Conservation (phyloP, 1,140 invertebrate species). For the Aphis craccivora region DNA sequence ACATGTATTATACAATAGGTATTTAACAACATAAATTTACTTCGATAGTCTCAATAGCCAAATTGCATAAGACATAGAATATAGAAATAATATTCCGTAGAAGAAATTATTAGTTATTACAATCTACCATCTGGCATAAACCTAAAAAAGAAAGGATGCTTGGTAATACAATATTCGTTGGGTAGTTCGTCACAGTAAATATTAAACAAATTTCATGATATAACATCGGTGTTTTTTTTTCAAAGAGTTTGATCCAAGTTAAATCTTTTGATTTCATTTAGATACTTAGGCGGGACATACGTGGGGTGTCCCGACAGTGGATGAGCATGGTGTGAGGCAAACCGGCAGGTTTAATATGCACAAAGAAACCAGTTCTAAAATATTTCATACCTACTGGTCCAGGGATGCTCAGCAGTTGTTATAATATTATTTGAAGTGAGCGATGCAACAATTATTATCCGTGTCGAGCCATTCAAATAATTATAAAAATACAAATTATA, state of each 20-base stretch:
- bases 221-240: conserved; percentile 25
- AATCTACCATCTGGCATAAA: background rate
- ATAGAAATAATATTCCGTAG: background rate
- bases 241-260: conserved; percentile 36
- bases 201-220: background rate
- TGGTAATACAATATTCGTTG: background rate
- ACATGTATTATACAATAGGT: background rate
- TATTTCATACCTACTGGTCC: conserved; percentile 58
- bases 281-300: conserved; percentile 29
- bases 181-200: conserved; percentile 28
- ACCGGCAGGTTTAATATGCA: conserved; percentile 58
- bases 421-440: conserved; percentile 35
- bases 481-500: background rate
- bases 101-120: background rate
- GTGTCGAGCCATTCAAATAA: background rate
- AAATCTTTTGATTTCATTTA: conserved; percentile 57
- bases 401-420: conserved; percentile 53
- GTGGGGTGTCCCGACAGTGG: conserved; percentile 45
- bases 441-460: background rate
- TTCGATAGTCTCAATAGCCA: background rate
- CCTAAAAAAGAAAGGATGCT: background rate
- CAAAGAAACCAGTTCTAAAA: conserved; percentile 58
- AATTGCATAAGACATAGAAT: background rate
- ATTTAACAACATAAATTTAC: background rate
- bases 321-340: conserved; percentile 48